phyloP scores from a whole-genome alignment of 2,797 vertebrate genomes.

The Tenualosa ilisha region DNA sequence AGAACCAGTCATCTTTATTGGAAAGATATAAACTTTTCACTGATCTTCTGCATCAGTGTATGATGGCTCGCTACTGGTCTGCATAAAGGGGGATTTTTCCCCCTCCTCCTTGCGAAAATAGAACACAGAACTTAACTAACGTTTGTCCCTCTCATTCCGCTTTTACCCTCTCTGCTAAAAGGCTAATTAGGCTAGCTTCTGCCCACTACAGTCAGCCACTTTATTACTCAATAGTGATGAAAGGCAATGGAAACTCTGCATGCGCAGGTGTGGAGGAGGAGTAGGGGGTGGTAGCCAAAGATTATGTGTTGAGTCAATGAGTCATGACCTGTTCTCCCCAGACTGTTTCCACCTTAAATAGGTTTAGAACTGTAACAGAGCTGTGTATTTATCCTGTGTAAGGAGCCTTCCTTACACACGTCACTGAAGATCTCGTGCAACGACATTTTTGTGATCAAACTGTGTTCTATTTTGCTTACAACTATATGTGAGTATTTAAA shows the following conservation, averaged over 20 bases:
- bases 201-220: neutral
- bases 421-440: neutral
- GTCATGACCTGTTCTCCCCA: neutral
- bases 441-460: no score
- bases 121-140: no score
- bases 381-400: neutral
- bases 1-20: neutral
- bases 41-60: no score
- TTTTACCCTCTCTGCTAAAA: no score
- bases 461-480: no score
- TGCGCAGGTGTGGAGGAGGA: neutral
- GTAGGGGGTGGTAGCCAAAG: neutral
- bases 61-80: no score
- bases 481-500: no score
- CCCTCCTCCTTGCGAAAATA: no score
- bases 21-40: no score
- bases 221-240: neutral
- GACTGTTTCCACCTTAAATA: neutral
- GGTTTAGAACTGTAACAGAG: neutral
- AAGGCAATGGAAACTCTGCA: neutral
- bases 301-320: constrained; percentile 9
- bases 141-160: no score
- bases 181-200: neutral
- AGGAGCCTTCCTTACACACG: neutral
- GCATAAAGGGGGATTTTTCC: no score